Evolutionary conservation across 2,888 invertebrate species (phyloP), one percentile per base, ranked within the genome.

Genomic region (Ormyrus nitidulus): DNA sequence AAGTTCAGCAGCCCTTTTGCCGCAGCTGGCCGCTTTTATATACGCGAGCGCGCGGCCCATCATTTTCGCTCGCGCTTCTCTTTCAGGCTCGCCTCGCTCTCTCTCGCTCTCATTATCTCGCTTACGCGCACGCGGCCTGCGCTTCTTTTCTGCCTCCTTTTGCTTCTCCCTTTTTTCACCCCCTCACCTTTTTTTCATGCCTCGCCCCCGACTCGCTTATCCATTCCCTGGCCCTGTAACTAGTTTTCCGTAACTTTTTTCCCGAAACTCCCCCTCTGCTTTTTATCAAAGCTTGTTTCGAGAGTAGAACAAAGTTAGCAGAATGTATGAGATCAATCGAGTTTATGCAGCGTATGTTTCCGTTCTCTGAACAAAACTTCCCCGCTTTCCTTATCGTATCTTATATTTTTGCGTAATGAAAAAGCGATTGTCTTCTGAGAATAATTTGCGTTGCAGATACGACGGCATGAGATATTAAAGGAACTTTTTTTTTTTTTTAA

Each of bases 91-190:
- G 11, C n/a, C 34, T 53, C 72, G 13, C 46, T 11, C 48, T 34
- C 10, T 56, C 19, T 7, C 10, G 66, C 51, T 59, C 59, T 75
- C 75, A 75, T 75, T 75, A 75, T 75, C 75, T 66, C 59, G 66
- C 66, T 66, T 51, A 51, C 66, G 51, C 65, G 48, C 34, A 34
- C 64, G 13, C 69, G n/a, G 58, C 13, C n/a, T 56, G 58, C 34
- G 56, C 13, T 53, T 34, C 56, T 54, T n/a, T n/a, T 34, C 46
- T 68, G n/a, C 65, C 19, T 49, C 13, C 44, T 62, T 19, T 19
- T 13, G 34, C 66, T 34, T 53, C 11, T 51, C 19, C 4, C 51
- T 13, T 34, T 4, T 34, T 51, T 65, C 6, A 13, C 13, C 49
- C 65, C 65, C 51, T 66, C 34, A 2, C 51, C 19, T 51, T 7